phyloP scores from a whole-genome alignment of 53 echinoderm and acorn worm genomes.

The Temnopleurus reevesii region DNA sequence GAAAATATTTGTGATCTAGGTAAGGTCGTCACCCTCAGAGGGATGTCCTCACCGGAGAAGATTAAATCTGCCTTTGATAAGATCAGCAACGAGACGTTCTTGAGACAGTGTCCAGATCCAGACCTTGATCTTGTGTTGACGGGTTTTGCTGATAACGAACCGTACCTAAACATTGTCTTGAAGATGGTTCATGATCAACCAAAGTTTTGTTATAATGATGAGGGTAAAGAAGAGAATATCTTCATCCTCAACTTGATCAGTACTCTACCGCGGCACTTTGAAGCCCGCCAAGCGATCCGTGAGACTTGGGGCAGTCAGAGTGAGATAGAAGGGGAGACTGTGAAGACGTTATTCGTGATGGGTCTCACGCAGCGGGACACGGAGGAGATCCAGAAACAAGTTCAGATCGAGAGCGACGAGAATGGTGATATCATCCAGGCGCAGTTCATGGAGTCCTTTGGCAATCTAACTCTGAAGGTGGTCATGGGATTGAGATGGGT shows the following conservation, averaged over 20 bases:
- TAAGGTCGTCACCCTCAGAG: slow-evolving; percentile 74
- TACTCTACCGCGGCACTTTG: slow-evolving; percentile 80
- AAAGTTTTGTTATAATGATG: slow-evolving; percentile 62
- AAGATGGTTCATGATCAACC: slow-evolving; percentile 75
- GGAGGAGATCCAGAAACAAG: slow-evolving; percentile 69
- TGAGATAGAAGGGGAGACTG: slow-evolving; percentile 57
- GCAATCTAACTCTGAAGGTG: slow-evolving; percentile 83
- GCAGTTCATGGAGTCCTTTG: slow-evolving; percentile 75
- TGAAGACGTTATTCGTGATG: slow-evolving; percentile 80
- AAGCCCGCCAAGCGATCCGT: slow-evolving; percentile 77
- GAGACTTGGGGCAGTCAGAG: slow-evolving; percentile 77
- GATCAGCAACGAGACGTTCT: slow-evolving; percentile 70
- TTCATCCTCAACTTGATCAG: slow-evolving; percentile 81
- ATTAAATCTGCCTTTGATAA: slow-evolving; percentile 66
- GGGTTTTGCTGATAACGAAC: slow-evolving; percentile 60
- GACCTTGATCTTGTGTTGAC: slow-evolving; percentile 78
- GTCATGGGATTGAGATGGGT: slow-evolving; percentile 86
- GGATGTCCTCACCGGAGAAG: slow-evolving; percentile 56
- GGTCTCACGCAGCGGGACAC: slow-evolving; percentile 79
- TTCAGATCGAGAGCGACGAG: slow-evolving; percentile 70
- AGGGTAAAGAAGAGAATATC: slow-evolving; percentile 63
- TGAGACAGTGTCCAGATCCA: slow-evolving; percentile 79
- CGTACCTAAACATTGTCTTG: slow-evolving; percentile 68
- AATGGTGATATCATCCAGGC: slow-evolving; percentile 87
- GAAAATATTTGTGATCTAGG: slow-evolving; percentile 71